Conservation (phyloP, 2,888 invertebrate genomes). For the Mimumesa dahlbomi region DNA sequence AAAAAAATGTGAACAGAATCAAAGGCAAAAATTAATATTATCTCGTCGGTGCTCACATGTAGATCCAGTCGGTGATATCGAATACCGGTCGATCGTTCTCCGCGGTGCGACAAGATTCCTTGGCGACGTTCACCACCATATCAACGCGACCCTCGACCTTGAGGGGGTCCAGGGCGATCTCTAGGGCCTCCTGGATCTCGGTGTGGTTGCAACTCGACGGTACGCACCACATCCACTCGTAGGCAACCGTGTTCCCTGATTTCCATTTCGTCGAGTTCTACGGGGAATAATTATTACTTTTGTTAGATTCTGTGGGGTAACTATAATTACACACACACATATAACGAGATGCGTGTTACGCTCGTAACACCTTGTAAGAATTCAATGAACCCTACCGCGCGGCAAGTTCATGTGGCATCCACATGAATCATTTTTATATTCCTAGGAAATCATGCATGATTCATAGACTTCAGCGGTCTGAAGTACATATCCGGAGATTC, state of each 20-base stretch:
- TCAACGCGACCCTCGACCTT: slow-evolving; percentile 67
- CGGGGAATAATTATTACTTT: background rate
- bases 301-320: too few species aligned
- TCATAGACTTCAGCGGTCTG: too few species aligned
- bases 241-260: slow-evolving; percentile 33
- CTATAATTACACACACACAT: too few species aligned
- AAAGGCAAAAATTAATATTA: too few species aligned
- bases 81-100: slow-evolving; percentile 54
- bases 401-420: too few species aligned
- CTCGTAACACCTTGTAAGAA: too few species aligned
- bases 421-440: too few species aligned
- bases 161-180: slow-evolving; percentile 67
- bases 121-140: slow-evolving; percentile 62
- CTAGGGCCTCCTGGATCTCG: slow-evolving; percentile 69
- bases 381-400: too few species aligned
- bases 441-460: too few species aligned
- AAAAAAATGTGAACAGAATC: too few species aligned
- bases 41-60: slow-evolving; percentile 66
- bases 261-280: slow-evolving; percentile 48
- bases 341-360: too few species aligned
- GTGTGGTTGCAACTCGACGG: slow-evolving; percentile 73
- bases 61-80: slow-evolving; percentile 68
- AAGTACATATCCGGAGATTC: too few species aligned
- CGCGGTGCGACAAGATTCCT: slow-evolving; percentile 68
- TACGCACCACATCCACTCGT: slow-evolving; percentile 75